Conservation (phyloP, 2,888 invertebrate genomes). For the Rhyacophila evoluta region DNA sequence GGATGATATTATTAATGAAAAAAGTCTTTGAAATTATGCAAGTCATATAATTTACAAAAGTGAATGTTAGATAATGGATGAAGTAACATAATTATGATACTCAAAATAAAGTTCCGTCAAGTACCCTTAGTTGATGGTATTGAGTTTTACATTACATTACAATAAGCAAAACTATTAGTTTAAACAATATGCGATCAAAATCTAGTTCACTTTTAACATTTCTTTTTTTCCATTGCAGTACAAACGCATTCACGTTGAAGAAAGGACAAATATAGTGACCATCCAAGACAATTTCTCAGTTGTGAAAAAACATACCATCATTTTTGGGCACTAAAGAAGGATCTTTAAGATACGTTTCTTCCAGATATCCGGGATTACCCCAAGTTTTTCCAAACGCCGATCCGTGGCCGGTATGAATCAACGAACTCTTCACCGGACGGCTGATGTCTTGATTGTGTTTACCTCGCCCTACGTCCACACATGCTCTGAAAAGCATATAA, state of each 20-base stretch:
- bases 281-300: not conserved
- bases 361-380: slow-evolving; percentile 86
- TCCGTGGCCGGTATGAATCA: slow-evolving; percentile 85
- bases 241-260: not conserved
- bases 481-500: slow-evolving; percentile 60
- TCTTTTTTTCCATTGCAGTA: not conserved
- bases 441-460: slow-evolving; percentile 80
- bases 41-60: too few relatives aligned
- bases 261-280: not conserved
- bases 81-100: not conserved
- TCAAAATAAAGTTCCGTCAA: slow-evolving; percentile 23
- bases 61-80: slow-evolving; percentile 16
- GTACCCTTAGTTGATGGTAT: slow-evolving; percentile 13
- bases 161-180: not conserved
- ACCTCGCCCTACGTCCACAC: slow-evolving; percentile 79
- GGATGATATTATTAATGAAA: not conserved
- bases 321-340: slow-evolving; percentile 62
- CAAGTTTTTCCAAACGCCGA: slow-evolving; percentile 83
- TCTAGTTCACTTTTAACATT: not conserved
- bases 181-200: not conserved
- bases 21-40: too few relatives aligned
- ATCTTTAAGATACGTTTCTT: slow-evolving; percentile 81
- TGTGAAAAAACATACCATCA: slow-evolving; percentile 46
- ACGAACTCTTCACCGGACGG: slow-evolving; percentile 82
- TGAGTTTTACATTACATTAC: not conserved